phyloP scores from a whole-genome alignment of 2,113 vertebrate species.

The Dasypus novemcinctus region DNA sequence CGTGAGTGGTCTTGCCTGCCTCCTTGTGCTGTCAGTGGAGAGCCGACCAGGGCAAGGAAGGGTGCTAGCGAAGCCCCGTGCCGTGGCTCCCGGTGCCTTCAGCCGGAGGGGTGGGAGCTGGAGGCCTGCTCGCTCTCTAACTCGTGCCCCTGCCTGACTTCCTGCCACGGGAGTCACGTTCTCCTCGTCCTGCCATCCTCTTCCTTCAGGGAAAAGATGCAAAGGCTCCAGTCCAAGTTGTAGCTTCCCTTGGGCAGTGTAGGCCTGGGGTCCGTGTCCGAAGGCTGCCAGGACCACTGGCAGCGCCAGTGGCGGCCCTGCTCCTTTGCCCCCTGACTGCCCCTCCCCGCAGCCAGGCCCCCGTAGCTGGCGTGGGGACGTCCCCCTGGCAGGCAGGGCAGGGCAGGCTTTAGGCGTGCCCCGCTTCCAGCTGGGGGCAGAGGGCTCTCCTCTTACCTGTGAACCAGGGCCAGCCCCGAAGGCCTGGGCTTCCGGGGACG shows the following conservation, averaged over 20 bases:
- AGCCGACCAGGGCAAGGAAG: background rate
- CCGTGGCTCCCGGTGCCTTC: background rate
- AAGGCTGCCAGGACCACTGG: constrained; percentile 7
- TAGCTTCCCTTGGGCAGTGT: constrained; percentile 64
- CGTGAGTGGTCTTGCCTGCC: background rate
- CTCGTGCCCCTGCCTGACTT: constrained; percentile 61
- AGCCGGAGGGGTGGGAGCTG: background rate
- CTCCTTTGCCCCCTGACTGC: background rate
- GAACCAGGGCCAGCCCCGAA: constrained; percentile 58
- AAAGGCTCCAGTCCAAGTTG: constrained; percentile 72
- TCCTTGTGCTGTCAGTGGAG: background rate
- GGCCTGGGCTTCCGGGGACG: constrained; percentile 34
- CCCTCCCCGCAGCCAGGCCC: background rate
- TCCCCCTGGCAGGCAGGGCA: constrained; percentile 36
- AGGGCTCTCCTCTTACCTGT: constrained; percentile 76
- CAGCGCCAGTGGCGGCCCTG: background rate
- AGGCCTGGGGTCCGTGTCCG: background rate
- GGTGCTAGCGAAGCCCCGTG: background rate
- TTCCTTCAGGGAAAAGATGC: constrained; percentile 79
- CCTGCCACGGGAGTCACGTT: constrained; percentile 58
- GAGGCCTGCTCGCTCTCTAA: constrained; percentile 68
- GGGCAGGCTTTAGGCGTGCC: constrained; percentile 66
- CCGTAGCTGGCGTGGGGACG: background rate
- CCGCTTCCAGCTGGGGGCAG: constrained; percentile 65
- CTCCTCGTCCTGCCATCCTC: constrained; percentile 63